Evolutionary conservation across 2,113 vertebrate genomes (phyloP).

Genomic region (Barnardius zonarius): DNA sequence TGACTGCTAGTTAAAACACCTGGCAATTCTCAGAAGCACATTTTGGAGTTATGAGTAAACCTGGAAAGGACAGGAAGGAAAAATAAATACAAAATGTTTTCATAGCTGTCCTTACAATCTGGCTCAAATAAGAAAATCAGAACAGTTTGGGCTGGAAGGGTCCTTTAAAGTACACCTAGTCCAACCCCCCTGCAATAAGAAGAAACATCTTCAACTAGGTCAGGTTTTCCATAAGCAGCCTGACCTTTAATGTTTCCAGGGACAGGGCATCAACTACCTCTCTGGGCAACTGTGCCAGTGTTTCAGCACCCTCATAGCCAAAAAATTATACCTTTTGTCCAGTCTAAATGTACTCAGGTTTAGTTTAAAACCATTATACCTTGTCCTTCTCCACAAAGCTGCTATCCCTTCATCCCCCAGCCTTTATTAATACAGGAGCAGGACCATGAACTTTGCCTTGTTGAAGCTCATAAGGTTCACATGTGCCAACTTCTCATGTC

Average conservation of each 20-base stretch:
- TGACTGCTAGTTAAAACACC: background rate
- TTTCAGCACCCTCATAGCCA: background rate
- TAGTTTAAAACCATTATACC: background rate
- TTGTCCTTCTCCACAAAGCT: background rate
- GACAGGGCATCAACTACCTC: background rate
- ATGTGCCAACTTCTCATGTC: background rate
- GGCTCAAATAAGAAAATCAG: background rate
- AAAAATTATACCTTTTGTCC: too few species aligned
- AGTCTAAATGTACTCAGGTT: background rate
- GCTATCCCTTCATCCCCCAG: background rate
- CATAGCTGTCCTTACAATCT: background rate
- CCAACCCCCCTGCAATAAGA: accelerated
- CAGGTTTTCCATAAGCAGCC: background rate
- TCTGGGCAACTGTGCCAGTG: background rate
- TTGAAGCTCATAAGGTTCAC: background rate
- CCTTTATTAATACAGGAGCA: background rate
- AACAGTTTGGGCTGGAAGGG: background rate
- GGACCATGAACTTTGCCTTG: background rate
- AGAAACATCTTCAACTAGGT: background rate
- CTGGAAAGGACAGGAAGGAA: background rate
- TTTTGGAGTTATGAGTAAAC: background rate
- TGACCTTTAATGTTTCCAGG: background rate
- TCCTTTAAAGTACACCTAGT: background rate
- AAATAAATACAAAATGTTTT: background rate
- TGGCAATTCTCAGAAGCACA: background rate